Base-by-base conservation (phyloP, 2,797 vertebrate species). In the Gadopsis marmoratus region DNA sequence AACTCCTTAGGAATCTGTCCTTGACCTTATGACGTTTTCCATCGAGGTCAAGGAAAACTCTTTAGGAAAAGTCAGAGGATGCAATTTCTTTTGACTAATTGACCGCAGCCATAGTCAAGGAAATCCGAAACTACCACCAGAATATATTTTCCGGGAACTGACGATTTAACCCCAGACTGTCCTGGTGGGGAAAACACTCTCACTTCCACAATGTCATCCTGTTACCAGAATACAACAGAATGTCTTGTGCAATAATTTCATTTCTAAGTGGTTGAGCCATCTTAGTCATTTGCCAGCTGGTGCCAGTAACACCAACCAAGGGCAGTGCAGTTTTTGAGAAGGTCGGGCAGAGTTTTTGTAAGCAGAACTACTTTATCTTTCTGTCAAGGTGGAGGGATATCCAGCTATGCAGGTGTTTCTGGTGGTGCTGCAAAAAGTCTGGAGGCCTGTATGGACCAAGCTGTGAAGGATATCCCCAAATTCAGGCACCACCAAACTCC, bases 371-470 rank as follows among this genome's bases (percentile, higher is more conserved):
- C 4, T 63, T 56, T 77, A 31, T 51, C 53, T 64, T 2, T 64
- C 26, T n/a, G 5, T 51, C 5, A 78, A 97, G 96, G 95, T 0
- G 76, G 82, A 3, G 96, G 96, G 14, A 96, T 97, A 72, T 97
- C 96, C 0, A 94, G 95, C 82, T 97, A 97, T 29, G 94, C 92
- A 1, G 82, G 66, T 0, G 12, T 91, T 9, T 89, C 35, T 7
- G 86, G 83, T 0, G 87, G 90, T 51, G 96, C 96, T 0, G 96
- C 94, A 0, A 78, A 54, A 45, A 96, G 95, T 78, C 86, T 97
- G 0, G 86, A 84, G 55, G 17, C 19, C 0, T 97, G 97, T 59
- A 86, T 97, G 86, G 80, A 95, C 0, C 67, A 91, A 62, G 95
- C 95, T 7, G 59, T 94, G 86, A 66, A 11, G 19, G 74, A 85